phyloP scores from a whole-genome alignment of 1,140 invertebrate genomes.

The Pseudomyrmex cubaensis region DNA sequence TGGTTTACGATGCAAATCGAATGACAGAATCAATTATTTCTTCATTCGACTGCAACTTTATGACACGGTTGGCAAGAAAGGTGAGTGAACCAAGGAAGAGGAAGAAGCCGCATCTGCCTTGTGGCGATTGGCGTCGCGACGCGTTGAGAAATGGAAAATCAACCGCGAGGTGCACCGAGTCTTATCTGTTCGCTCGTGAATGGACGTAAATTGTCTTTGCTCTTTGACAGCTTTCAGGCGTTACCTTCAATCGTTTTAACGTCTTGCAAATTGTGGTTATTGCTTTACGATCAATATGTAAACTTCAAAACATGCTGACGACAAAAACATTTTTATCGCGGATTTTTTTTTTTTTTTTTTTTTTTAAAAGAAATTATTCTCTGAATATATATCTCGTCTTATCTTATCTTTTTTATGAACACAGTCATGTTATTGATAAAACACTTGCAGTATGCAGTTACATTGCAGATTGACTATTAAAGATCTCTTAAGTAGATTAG shows the following conservation, averaged over 20 bases:
- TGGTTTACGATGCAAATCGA: constrained; percentile 47
- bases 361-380: too few species aligned
- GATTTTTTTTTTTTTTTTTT: too few species aligned
- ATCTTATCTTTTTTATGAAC: too few species aligned
- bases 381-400: too few species aligned
- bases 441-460: background rate
- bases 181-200: constrained; percentile 3
- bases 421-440: too few species aligned
- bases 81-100: constrained; percentile 31
- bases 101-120: constrained; percentile 37
- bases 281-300: constrained; percentile 8
- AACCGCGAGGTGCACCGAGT: constrained; percentile 25
- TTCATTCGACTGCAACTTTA: constrained; percentile 45
- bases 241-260: constrained; percentile 45
- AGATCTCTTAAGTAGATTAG: background rate
- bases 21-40: constrained; percentile 53
- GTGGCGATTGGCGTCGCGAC: constrained; percentile 29
- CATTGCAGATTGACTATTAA: constrained; percentile 1
- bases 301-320: background rate
- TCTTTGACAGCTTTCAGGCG: constrained; percentile 41
- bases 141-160: constrained; percentile 54
- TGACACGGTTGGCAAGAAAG: background rate
- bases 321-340: background rate
- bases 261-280: constrained; percentile 25
- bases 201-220: constrained; percentile 29